Base-by-base conservation (phyloP, 1,140 invertebrate genomes). In the Calosoma granatense region DNA sequence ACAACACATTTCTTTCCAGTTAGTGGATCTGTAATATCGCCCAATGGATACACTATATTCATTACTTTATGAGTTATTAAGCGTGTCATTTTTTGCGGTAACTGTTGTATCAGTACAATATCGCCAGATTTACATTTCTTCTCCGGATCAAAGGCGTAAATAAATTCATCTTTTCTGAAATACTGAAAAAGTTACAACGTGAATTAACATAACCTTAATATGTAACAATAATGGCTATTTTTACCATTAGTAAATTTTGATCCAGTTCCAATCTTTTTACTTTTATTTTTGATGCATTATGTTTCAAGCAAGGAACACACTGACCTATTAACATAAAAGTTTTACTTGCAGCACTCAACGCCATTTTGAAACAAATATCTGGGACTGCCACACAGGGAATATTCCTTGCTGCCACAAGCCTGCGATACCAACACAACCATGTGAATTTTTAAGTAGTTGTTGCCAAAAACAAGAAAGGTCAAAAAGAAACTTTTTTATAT, bases 11-110 rank as follows among this genome's bases (percentile, higher is more conserved):
- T 87, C 67, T 90, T 90, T 21, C 86, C 85, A 60, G 87, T 88
- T 20, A 93, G 72, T 23, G 90, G 90, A 74, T 91, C 88, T 43
- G 80, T 86, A 15, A 91, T 74, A 74, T 94, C 88, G 60, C 91
- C 91, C 60, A 84, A 74, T 17, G 85, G 84, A 72, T 88, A 89
- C 20, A 94, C 78, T 14, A 92, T 79, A 69, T 91, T 82, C 64
- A 87, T 74, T 1, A 94, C 79, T 73, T 83, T 77, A 63, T 93
- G 89, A 4, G 85, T 85, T 2, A 93, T 88, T 12, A 88, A 70
- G 52, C 81, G 81, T 0, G 88, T 88, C 55, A 90, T 59, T 70
- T 83, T 86, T 56, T 83, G 66, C 11, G 84, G 81, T 22, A 93
- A 69, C 60, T 80, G 76, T 69, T 90, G 76, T 61, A 92, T 83